Base-by-base conservation (phyloP, 2,797 vertebrate species). In the Myotis planiceps region DNA sequence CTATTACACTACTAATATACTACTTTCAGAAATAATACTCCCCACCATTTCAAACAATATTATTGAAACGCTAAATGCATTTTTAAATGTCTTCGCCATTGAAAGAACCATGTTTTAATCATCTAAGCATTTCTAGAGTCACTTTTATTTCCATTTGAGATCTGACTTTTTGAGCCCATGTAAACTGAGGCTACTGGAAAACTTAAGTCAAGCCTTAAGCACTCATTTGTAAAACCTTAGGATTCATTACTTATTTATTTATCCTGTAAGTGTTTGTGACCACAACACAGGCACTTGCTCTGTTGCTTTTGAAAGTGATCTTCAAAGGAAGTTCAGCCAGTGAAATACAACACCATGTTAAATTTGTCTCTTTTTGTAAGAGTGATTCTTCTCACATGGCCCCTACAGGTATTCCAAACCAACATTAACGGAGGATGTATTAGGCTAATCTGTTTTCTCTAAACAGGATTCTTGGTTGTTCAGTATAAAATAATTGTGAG, bases 121-220 rank as follows among this genome's bases (percentile, higher is more conserved):
- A 82, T 42, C 45, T 66, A 87, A 76, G 23, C 92, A 74, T 81
- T 80, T 49, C 55, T 25, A 66, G 84, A 13, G 14, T 58, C 47
- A 47, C 58, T 84, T 86, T 79, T 95, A 90, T 63, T 93, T 96
- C 25, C 60, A 81, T 51, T 60, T 81, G 42, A 76, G 23, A 92
- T 81, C 32, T 83, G 3, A 39, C 5, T 37, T 87, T 75, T 94
- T 34, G 27, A 34, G 91, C 37, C 58, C 27, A 60, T 53, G 32
- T 69, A 74, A 81, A 83, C 79, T 47, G 14, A 55, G 34, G 8
- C 9, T 18, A 23, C 68, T 85, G 12, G n/a, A 88, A 94, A 92
- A 21, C 47, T 49, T n/a, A 92, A 85, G 88, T 32, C 27, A 91
- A 71, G 27, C 8, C 18, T 78, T 74, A 69, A 65, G n/a, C 21